Evolutionary conservation across 2,113 vertebrate genomes (phyloP).

Genomic region (Lagopus leucura): DNA sequence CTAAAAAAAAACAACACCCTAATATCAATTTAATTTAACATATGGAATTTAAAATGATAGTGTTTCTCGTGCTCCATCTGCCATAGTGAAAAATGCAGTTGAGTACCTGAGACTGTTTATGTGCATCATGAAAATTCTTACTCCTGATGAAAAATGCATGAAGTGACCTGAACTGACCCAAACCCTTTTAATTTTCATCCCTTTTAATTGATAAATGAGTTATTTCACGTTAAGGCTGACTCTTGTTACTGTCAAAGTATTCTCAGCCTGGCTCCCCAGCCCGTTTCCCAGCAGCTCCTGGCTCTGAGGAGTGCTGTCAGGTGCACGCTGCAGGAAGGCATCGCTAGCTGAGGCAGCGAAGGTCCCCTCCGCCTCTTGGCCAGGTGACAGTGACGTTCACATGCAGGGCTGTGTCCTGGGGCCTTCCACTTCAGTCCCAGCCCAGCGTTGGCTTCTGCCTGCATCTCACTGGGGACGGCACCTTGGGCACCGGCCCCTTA

Average conservation of each 20-base stretch:
- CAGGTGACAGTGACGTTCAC: neutral
- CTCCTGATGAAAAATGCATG: neutral
- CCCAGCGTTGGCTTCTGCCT: fast-evolving
- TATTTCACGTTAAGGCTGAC: neutral
- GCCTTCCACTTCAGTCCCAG: neutral
- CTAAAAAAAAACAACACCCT: neutral
- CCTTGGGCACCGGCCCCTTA: fast-evolving
- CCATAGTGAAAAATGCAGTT: neutral
- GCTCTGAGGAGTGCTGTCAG: neutral
- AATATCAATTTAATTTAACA: neutral
- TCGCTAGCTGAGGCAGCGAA: fast-evolving
- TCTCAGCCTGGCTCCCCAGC: fast-evolving
- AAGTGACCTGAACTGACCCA: neutral
- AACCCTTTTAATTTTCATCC: neutral
- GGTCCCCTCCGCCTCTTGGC: fast-evolving
- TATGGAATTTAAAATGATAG: neutral
- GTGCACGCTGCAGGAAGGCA: fast-evolving
- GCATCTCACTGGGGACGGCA: fast-evolving
- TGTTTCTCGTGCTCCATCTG: neutral
- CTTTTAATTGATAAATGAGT: neutral
- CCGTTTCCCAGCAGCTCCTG: neutral
- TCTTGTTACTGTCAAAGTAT: fast-evolving
- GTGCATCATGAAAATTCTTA: neutral
- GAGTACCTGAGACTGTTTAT: neutral
- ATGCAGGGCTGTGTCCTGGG: fast-evolving